Conservation (phyloP, 2,113 vertebrate species). For the Peromyscus californicus region DNA sequence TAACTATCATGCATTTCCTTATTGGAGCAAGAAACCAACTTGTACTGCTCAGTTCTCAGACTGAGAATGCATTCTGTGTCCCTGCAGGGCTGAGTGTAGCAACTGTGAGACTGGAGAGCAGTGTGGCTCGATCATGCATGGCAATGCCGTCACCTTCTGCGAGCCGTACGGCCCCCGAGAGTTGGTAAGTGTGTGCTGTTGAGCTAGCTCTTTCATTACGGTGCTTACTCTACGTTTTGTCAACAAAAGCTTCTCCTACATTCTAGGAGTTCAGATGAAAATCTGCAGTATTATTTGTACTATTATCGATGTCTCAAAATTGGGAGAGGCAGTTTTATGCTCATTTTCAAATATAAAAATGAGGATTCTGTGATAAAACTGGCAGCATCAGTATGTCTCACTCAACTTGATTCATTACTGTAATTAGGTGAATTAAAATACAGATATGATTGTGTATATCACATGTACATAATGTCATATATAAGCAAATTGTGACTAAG, state of each 20-base stretch:
- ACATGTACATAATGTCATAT: background rate
- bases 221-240: background rate
- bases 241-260: background rate
- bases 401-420: background rate
- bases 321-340: background rate
- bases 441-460: background rate
- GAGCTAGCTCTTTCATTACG: background rate
- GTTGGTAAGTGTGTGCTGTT: conserved; percentile 90
- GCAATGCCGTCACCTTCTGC: conserved; percentile 95
- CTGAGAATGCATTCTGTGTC: conserved; percentile 71
- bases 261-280: background rate
- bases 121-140: conserved; percentile 96
- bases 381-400: background rate
- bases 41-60: accelerated
- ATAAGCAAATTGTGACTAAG: background rate
- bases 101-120: conserved; percentile 95
- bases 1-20: background rate
- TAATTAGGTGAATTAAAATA: background rate
- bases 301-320: conserved; percentile 47
- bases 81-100: conserved; percentile 93
- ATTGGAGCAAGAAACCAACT: background rate
- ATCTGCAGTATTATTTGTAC: background rate
- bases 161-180: conserved; percentile 96
- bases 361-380: conserved; percentile 1
- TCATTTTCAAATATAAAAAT: conserved; percentile 56